Evolutionary conservation across 2,888 invertebrate species (phyloP).

Genomic region (Neoscelio sp.): DNA sequence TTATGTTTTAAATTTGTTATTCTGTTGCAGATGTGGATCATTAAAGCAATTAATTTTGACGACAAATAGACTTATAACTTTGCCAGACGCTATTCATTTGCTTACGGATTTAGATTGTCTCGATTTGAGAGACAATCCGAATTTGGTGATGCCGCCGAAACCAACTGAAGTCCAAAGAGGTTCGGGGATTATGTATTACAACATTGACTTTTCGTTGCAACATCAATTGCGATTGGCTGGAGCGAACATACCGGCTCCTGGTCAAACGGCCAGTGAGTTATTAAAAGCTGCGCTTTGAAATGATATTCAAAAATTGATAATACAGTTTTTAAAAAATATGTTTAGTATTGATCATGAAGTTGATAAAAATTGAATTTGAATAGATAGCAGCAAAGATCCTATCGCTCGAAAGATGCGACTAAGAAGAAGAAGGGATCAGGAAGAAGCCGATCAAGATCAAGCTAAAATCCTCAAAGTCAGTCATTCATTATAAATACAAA

Average conservation of each 20-base stretch:
- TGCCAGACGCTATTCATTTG: conserved; percentile 98
- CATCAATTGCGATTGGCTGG: conserved; percentile 97
- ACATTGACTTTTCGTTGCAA: conserved; percentile 99
- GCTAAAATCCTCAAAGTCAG: conserved; percentile 94
- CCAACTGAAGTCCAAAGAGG: conserved; percentile 92
- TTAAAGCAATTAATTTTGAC: conserved; percentile 96
- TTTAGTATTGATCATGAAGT: conserved; percentile 5
- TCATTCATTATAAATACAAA: too few species aligned
- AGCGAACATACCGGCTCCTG: conserved; percentile 91
- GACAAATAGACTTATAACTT: conserved; percentile 96
- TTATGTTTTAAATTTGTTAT: conserved; percentile 9
- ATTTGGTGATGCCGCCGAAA: conserved; percentile 98
- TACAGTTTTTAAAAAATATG: conserved; percentile 12
- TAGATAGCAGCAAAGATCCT: conserved; percentile 92
- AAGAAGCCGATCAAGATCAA: conserved; percentile 93
- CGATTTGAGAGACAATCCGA: conserved; percentile 96
- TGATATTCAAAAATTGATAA: conserved; percentile 28
- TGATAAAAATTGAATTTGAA: conserved; percentile 62
- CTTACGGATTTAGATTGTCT: conserved; percentile 94
- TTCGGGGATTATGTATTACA: conserved; percentile 96
- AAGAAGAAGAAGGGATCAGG: conserved; percentile 91
- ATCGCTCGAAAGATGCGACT: conserved; percentile 97
- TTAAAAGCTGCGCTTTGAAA: conserved; percentile 5
- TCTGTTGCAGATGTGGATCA: conserved; percentile 91
- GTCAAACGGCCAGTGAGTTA: conserved; percentile 87